Percentiles rank a stretch among this genome's conserved stretches.
Conservation (phyloP, 1,140 invertebrate species). For the Frieseomelitta varia region DNA sequence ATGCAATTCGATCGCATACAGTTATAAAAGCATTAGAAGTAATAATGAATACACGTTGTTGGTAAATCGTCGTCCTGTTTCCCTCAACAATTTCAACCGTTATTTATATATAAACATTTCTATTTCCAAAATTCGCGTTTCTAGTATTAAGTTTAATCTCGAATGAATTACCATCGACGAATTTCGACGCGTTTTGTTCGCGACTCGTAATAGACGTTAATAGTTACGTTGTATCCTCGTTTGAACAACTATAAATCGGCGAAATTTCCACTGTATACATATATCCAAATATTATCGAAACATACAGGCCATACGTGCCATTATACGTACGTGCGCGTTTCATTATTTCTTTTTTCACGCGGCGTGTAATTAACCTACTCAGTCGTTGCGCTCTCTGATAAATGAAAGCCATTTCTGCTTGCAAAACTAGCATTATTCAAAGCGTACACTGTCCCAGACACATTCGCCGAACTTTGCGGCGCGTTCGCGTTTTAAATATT, state of each 20-base stretch:
- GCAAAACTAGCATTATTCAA: conserved; percentile 30
- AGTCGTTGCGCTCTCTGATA: conserved; percentile 26
- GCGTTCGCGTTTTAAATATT: conserved; percentile 10
- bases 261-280: not conserved
- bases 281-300: not conserved
- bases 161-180: not conserved
- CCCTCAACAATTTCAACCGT: no score
- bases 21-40: no score
- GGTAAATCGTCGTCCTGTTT: no score
- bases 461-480: not conserved
- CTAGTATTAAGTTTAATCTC: not conserved
- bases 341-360: conserved; percentile 23
- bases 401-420: conserved; percentile 21
- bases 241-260: not conserved
- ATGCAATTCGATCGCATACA: no score
- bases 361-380: conserved; percentile 27
- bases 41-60: no score
- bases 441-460: conserved; percentile 2
- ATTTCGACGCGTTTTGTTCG: not conserved
- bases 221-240: not conserved
- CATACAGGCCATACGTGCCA: not conserved
- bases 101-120: no score
- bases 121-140: no score
- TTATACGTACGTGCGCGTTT: no score
- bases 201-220: not conserved